Evolutionary conservation across 2,797 vertebrate species (phyloP).

Genomic region (Thalassophryne amazonica): DNA sequence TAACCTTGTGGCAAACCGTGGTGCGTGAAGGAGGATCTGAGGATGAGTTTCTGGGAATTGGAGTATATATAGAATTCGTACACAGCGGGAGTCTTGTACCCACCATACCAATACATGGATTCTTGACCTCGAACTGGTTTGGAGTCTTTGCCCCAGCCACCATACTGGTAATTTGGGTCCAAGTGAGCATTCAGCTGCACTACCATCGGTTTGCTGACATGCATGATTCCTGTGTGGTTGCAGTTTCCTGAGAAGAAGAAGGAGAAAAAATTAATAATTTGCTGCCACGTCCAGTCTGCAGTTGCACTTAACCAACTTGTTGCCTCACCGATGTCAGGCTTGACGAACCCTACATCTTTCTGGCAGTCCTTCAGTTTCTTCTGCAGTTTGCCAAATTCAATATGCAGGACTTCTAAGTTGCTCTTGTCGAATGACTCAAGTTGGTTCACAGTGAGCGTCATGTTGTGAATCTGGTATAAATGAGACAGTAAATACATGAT

Average conservation of each 20-base stretch:
- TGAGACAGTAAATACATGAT: too few relatives aligned
- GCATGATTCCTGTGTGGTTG: slow-evolving; percentile 65
- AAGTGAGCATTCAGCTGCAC: slow-evolving; percentile 57
- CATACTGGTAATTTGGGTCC: slow-evolving; percentile 19
- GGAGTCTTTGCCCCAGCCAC: slow-evolving; percentile 70
- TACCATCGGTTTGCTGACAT: slow-evolving; percentile 57
- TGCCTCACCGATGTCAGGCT: slow-evolving; percentile 60
- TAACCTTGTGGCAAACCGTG: neutral
- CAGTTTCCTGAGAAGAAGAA: slow-evolving; percentile 63
- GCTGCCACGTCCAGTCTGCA: neutral
- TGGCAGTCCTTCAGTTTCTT: slow-evolving; percentile 72
- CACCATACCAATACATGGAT: slow-evolving; percentile 39
- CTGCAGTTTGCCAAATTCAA: slow-evolving; percentile 72
- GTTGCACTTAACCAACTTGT: neutral
- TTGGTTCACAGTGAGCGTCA: slow-evolving; percentile 69
- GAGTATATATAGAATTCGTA: slow-evolving; percentile 2
- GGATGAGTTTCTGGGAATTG: slow-evolving; percentile 7
- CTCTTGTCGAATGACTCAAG: slow-evolving; percentile 70
- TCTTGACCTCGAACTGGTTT: slow-evolving; percentile 57
- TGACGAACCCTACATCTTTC: slow-evolving; percentile 47
- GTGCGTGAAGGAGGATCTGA: slow-evolving; percentile 4
- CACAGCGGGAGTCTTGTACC: neutral
- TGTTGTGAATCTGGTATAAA: slow-evolving; percentile 83
- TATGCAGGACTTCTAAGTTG: slow-evolving; percentile 70
- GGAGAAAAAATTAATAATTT: neutral